phyloP scores from a whole-genome alignment of 2,797 vertebrate species.

The Leucoraja ocellata region DNA sequence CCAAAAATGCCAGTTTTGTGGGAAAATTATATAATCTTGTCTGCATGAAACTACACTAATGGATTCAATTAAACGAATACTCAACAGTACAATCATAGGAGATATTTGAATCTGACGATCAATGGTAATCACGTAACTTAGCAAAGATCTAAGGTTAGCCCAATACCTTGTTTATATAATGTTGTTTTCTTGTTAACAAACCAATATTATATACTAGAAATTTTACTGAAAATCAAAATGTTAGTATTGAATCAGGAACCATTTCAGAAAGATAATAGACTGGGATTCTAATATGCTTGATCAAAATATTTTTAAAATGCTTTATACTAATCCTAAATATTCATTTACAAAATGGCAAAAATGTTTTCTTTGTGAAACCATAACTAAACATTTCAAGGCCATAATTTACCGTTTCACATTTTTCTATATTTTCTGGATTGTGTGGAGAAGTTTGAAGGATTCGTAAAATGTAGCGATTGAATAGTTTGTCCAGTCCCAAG shows the following conservation, averaged over 20 bases:
- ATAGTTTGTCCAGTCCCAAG: constrained; percentile 73
- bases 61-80: background rate
- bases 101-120: background rate
- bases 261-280: background rate
- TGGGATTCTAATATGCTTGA: background rate
- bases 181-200: background rate
- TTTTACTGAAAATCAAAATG: background rate
- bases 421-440: constrained; percentile 49
- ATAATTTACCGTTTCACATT: constrained; percentile 68
- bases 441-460: constrained; percentile 62
- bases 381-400: background rate
- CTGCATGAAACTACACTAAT: background rate
- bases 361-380: background rate
- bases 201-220: background rate
- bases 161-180: background rate
- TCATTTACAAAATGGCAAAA: background rate
- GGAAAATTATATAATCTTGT: background rate
- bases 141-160: background rate
- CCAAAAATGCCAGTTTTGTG: background rate
- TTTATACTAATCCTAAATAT: background rate
- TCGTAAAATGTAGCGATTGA: constrained; percentile 80
- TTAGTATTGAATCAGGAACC: background rate
- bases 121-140: background rate
- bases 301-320: background rate
- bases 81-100: background rate